Evolutionary conservation across 2,113 vertebrate species (phyloP).

Genomic region (Tragelaphus scriptus): DNA sequence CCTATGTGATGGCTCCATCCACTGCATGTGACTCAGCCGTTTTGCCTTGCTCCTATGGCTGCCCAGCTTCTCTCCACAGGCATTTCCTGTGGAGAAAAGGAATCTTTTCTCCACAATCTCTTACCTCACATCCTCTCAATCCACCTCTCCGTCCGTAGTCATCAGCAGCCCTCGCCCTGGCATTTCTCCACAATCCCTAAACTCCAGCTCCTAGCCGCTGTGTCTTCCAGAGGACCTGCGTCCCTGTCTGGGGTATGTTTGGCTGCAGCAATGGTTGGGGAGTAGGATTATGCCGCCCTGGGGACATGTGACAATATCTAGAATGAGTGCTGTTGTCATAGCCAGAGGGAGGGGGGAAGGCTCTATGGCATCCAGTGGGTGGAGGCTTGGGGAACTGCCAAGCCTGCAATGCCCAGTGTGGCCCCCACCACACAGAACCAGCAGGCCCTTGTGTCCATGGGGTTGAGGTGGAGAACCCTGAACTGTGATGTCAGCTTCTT

Average conservation of each 20-base stretch:
- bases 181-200: neutral
- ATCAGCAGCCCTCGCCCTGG: neutral
- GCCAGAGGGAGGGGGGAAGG: rapidly evolving
- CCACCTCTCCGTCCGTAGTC: rapidly evolving
- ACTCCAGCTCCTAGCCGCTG: neutral
- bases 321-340: neutral
- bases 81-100: neutral
- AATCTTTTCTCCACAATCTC: neutral
- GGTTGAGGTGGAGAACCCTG: neutral
- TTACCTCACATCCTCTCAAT: neutral
- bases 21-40: neutral
- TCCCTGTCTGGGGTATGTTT: neutral
- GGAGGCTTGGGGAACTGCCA: neutral
- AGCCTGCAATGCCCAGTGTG: too few species aligned
- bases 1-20: neutral
- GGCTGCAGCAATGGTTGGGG: neutral
- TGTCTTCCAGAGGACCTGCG: neutral
- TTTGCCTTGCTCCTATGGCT: neutral
- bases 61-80: neutral
- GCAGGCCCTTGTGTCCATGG: rapidly evolving
- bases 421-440: neutral
- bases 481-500: neutral
- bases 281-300: neutral
- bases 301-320: neutral
- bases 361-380: neutral